Evolutionary conservation across 2,797 vertebrate genomes (phyloP), one percentile per base, ranked within the genome.

Genomic region (Propithecus deckenii): DNA sequence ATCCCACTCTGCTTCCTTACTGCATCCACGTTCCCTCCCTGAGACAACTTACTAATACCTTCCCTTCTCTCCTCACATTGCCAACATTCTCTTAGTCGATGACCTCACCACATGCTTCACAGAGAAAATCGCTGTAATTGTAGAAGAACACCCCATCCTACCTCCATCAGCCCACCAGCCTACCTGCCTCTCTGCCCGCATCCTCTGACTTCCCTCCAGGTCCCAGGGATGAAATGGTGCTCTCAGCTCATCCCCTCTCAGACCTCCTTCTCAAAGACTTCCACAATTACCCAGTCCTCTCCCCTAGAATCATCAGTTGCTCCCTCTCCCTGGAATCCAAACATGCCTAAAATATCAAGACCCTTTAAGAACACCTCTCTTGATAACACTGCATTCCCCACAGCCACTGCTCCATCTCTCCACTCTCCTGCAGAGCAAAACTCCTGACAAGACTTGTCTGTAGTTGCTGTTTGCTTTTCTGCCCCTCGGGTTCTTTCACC

Each of bases 11-110:
- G 84, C 52, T 87, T 96, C 85, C 88, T 96, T 91, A 74, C 50
- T 59, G 81, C 57, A 65, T 71, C 63, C 81, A 74, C 0, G 3
- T 13, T 50, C 76, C 95, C 86, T 96, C 69, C 22, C 83, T 15
- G 67, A 88, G 81, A 96, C 89, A 92, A 59, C 35, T 57, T 79
- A 71, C 83, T 88, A 95, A 93, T 78, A 85, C 95, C 67, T 92
- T 86, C 72, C 61, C 80, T 93, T 35, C 85, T 94, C 90, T 88
- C 89, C 32, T 87, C 69, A 52, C 14, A 30, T 96, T 86, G 81
- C 91, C 81, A 95, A 23, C 74, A 69, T 50, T 76, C 52, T 84
- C 85, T 86, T 50, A 38, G 46, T 59, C 75, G 67, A 95, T 86
- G 88, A 92, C 59, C 88, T 91, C 63, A 46, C 67, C 85, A 57